Percentiles rank a stretch among this genome's conserved stretches.
Evolutionary conservation across 92 coral and sea anemone species (phyloP).

Genomic region (Zoanthus sansibaricus): DNA sequence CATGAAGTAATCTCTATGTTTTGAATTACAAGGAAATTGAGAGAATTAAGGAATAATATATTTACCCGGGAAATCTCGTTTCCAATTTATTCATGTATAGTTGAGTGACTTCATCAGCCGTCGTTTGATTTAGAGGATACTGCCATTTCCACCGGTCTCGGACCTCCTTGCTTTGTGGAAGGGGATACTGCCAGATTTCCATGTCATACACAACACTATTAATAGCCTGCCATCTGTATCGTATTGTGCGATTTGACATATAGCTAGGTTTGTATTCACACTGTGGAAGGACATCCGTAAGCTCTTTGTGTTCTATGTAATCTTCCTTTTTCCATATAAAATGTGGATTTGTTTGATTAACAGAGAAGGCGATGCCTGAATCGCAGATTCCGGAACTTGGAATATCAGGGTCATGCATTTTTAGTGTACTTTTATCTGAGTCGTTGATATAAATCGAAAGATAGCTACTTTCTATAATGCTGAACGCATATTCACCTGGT

Average conservation of each 20-base stretch:
- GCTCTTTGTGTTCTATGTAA: constrained; percentile 28
- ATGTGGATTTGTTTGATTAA: neutral
- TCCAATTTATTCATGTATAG: constrained; percentile 36
- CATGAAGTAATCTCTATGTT: no score
- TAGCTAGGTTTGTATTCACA: constrained; percentile 57
- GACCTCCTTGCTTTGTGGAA: neutral
- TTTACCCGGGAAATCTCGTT: constrained; percentile 54
- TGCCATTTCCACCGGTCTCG: constrained; percentile 33
- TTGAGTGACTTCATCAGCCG: constrained; percentile 33
- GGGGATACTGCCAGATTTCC: constrained; percentile 31
- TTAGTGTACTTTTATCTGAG: neutral
- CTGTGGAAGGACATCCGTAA: constrained; percentile 12
- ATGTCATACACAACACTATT: constrained; percentile 20
- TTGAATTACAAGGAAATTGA: neutral
- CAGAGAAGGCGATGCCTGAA: neutral
- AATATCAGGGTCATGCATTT: neutral
- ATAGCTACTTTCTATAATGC: constrained; percentile 5
- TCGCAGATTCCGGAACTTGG: constrained; percentile 12
- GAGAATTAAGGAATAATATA: neutral
- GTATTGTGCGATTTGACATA: neutral
- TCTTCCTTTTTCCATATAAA: neutral
- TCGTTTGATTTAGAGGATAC: constrained; percentile 48
- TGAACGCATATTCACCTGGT: constrained; percentile 39
- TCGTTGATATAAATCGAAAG: constrained; percentile 28
- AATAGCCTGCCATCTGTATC: constrained; percentile 27